Conservation (phyloP, 92 coral and sea anemone genomes). For the Heteractis magnifica region DNA sequence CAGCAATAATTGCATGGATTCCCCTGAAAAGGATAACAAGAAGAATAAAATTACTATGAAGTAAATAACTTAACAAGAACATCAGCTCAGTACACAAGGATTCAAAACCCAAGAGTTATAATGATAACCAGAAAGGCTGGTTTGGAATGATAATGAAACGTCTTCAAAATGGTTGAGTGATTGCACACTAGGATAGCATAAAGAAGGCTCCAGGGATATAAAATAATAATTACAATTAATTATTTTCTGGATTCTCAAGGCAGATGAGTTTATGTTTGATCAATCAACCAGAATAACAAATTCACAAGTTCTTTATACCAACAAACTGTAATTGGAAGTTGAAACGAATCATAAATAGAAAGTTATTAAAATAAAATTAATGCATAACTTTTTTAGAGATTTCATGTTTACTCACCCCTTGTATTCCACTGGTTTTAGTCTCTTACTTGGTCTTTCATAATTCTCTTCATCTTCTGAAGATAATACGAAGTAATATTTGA, state of each 20-base stretch:
- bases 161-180: too few species aligned
- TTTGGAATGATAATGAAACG: too few species aligned
- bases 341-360: too few species aligned
- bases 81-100: neutral
- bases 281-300: neutral
- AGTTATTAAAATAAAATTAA: too few species aligned
- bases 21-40: neutral
- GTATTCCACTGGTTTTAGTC: slow-evolving; percentile 44
- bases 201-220: neutral
- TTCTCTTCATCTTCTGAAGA: slow-evolving; percentile 56
- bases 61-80: neutral
- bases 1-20: slow-evolving; percentile 28
- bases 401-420: slow-evolving; percentile 53
- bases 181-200: neutral
- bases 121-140: too few species aligned
- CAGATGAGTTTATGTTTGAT: neutral
- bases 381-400: neutral
- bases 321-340: too few species aligned
- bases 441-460: slow-evolving; percentile 55
- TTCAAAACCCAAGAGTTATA: too few species aligned
- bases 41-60: neutral
- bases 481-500: neutral
- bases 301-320: neutral
- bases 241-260: neutral
- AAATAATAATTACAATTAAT: neutral